A percentile compares a stretch with the other conserved stretches of the same genome.
phyloP scores from a whole-genome alignment of 2,113 vertebrate genomes.

The Ailurus styani region DNA sequence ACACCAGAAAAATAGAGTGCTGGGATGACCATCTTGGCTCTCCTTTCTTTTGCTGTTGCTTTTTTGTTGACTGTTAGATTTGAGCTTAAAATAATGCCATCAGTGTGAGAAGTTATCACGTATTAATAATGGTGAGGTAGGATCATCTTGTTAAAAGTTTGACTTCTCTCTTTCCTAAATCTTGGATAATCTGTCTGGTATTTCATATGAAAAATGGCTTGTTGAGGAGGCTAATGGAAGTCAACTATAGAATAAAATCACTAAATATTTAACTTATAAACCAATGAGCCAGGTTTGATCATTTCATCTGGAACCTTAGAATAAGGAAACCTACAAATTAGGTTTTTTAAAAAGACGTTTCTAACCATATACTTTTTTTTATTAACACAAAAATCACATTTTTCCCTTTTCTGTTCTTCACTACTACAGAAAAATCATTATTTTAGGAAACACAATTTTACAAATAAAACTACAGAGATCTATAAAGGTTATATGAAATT shows the following conservation, averaged over 20 bases:
- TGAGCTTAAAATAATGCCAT: neutral
- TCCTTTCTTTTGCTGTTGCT: neutral
- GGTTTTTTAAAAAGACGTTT: neutral
- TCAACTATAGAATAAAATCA: neutral
- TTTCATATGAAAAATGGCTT: slow-evolving; percentile 20
- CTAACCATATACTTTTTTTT: neutral
- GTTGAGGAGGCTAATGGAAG: neutral
- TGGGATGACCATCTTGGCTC: neutral
- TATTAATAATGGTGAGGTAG: neutral
- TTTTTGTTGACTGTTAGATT: slow-evolving; percentile 11
- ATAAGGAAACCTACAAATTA: neutral
- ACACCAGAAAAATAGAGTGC: neutral
- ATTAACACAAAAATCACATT: neutral
- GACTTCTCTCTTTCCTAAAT: neutral
- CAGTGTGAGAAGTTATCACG: neutral
- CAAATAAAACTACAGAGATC: neutral
- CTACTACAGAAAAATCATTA: neutral
- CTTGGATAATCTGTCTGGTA: neutral
- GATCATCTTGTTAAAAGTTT: neutral
- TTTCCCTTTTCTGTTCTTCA: neutral
- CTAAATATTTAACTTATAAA: neutral
- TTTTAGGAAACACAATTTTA: neutral
- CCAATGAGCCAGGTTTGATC: neutral
- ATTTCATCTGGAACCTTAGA: neutral
- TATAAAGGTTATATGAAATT: neutral